A percentile compares a stretch with the other conserved stretches of the same genome.
phyloP scores from a whole-genome alignment of 2,797 vertebrate genomes.

The Spinibarbus caldwelli region DNA sequence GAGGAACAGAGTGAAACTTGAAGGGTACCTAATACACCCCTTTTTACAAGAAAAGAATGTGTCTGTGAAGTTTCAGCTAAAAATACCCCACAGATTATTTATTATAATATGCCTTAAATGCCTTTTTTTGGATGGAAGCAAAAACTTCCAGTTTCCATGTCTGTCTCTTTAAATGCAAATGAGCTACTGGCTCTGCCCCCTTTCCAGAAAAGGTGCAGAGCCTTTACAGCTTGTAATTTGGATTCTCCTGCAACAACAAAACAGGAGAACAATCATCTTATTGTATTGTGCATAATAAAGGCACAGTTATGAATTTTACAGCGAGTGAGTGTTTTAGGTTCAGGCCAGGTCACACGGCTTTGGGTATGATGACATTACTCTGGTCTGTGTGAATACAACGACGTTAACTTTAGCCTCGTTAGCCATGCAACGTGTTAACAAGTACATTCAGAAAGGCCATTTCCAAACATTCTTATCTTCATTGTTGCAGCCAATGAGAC shows the following conservation, averaged over 20 bases:
- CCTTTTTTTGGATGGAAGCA: not conserved
- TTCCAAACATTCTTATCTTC: not conserved
- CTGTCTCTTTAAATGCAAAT: not conserved
- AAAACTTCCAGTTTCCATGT: not conserved
- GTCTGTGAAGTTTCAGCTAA: no score
- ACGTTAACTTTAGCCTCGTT: not conserved
- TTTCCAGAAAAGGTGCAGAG: not conserved
- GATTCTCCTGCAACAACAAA: not conserved
- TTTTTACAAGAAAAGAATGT: not conserved
- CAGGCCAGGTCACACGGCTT: not conserved
- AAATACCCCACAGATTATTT: not conserved
- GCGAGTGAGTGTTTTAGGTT: not conserved
- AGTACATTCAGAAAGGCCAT: not conserved
- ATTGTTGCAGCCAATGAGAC: not conserved
- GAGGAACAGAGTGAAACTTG: not conserved
- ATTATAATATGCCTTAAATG: not conserved
- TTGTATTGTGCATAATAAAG: conserved; percentile 1
- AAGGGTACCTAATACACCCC: not conserved
- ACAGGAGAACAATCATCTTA: not conserved
- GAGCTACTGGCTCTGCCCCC: not conserved
- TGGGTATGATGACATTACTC: not conserved
- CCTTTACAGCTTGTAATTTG: not conserved
- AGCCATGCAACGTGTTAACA: not conserved
- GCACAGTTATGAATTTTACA: not conserved
- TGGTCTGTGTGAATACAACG: not conserved